A percentile compares a stretch with the other conserved stretches of the same genome.
These are phyloP conservation scores for Aphis craccivora DNA, from an alignment of 1,140 invertebrate genomes.

Conservation along the genomic window DNA sequence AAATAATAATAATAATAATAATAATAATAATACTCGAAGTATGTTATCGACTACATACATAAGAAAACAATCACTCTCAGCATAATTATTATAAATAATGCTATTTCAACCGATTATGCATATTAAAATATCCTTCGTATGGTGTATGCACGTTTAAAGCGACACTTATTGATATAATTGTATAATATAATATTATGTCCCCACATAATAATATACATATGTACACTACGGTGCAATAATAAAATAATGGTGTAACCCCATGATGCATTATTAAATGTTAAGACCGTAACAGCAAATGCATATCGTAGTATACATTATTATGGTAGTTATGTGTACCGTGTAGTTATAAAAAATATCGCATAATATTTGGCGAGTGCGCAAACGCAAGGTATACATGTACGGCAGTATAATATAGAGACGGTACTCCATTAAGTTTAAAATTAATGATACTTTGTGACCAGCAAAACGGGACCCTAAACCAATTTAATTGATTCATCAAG, in stretches of 20 bases:
- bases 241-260: not conserved
- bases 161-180: not conserved
- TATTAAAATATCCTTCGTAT: not conserved
- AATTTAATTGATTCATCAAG: constrained; percentile 47
- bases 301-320: not conserved
- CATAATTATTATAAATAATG: not conserved
- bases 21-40: not conserved
- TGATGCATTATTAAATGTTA: not conserved
- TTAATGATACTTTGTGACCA: constrained; percentile 19
- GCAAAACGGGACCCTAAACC: constrained; percentile 24
- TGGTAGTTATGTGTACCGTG: not conserved
- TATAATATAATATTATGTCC: not conserved
- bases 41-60: not conserved
- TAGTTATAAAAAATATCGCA: not conserved
- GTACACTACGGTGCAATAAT: not conserved
- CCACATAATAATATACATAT: not conserved
- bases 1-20: not conserved
- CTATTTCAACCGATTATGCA: not conserved
- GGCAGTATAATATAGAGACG: not conserved
- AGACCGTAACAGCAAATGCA: not conserved
- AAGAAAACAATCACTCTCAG: not conserved
- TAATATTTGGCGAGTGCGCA: not conserved
- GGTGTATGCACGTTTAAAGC: not conserved
- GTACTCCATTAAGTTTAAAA: constrained; percentile 9
- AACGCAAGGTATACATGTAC: not conserved